Evolutionary conservation across 23 tunicate genomes (phyloP), one percentile per base, ranked within the genome.

Genomic region (Styela clava): DNA sequence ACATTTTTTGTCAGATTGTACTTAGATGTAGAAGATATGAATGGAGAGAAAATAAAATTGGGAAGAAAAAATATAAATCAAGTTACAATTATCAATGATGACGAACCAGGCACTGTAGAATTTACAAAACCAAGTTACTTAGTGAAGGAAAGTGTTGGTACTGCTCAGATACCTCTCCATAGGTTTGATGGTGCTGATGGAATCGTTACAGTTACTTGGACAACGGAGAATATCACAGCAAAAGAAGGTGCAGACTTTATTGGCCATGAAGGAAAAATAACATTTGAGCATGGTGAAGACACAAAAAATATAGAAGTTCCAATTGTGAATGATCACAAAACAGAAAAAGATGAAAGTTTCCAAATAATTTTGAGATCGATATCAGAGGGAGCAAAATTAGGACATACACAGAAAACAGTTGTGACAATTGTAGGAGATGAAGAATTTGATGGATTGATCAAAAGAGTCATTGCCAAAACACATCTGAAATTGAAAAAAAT

Each of bases 401-500:
- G 99, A 19, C 93, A 95, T 69, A 90, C 96, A n/a, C 91, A 90
- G 81, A 87, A 86, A 51, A 86, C 96, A 0, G 81, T 95, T 18
- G 99, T 95, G 21, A 95, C 97, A 18, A 79, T 95, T 73, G 95
- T 95, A n/a, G 99, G 99, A 26, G 99, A 95, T 70, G 99, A 91
- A 90, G 99, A 95, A 80, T 95, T 89, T 80, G 91, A 89, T 28
- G 84, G 89, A 72, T 31, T 95, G 68, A 89, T 95, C 16, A 86
- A 90, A 5, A 86, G 99, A 28, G 91, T 95, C 26, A 84, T 86
- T 44, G 99, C 99, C 24, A 89, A 95, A 70, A 95, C 99, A 18
- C 99, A 95, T 69, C 52, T 95, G 24, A 91, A 87, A 63, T 81
- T 95, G 74, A 19, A 35, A 61, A 90, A 86, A 74, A 64, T 95